phyloP scores from a whole-genome alignment of 2,113 vertebrate species.

The Saccopteryx bilineata region DNA sequence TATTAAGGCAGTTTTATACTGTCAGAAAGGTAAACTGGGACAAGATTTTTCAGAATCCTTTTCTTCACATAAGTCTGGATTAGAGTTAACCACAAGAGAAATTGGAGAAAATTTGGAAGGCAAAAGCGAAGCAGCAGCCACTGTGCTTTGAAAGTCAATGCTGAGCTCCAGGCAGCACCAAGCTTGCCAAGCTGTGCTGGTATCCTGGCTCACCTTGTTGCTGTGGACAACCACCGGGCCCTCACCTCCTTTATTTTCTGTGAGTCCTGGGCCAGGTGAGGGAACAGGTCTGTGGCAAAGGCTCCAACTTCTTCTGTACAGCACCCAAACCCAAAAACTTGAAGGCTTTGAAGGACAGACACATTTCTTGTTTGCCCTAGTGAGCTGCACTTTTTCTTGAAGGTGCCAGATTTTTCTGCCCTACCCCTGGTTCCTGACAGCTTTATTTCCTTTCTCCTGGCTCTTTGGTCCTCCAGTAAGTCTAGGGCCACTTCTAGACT shows the following conservation, averaged over 20 bases:
- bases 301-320: neutral
- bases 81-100: neutral
- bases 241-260: neutral
- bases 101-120: neutral
- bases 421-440: neutral
- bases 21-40: neutral
- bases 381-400: neutral
- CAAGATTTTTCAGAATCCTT: neutral
- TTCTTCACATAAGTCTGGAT: neutral
- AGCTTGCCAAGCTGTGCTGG: neutral
- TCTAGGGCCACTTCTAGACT: neutral
- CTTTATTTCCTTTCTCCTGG: neutral
- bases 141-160: neutral
- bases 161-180: neutral
- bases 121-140: neutral
- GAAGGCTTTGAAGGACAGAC: neutral
- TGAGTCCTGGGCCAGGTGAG: neutral
- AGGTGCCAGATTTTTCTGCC: neutral
- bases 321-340: neutral
- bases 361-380: neutral
- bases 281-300: neutral
- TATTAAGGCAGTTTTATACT: neutral
- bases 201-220: neutral
- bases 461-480: neutral
- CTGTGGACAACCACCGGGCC: neutral